These are phyloP conservation scores for Calycopis cecrops DNA, from an alignment of 1,140 invertebrate species.

Conservation along the genomic window DNA sequence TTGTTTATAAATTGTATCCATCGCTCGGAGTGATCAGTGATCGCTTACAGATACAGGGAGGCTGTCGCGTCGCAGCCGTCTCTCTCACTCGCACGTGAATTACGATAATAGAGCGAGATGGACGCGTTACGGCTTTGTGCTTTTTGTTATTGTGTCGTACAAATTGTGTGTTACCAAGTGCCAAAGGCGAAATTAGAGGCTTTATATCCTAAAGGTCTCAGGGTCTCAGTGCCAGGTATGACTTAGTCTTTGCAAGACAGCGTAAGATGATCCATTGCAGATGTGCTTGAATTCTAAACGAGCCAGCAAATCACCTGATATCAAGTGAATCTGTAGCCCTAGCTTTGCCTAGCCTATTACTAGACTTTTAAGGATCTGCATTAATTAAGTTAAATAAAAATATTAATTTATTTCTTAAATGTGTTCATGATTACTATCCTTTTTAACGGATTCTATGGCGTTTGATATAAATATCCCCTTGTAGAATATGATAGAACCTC, in stretches of 20 bases:
- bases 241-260: constrained; percentile 10
- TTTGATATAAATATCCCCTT: too few relatives aligned
- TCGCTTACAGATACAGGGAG: not conserved
- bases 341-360: too few relatives aligned
- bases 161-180: constrained; percentile 61
- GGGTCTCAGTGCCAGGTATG: constrained; percentile 79
- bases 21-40: not conserved
- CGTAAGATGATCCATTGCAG: not conserved
- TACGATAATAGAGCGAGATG: constrained; percentile 1
- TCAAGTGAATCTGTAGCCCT: too few relatives aligned
- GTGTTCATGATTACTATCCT: too few relatives aligned
- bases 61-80: not conserved
- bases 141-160: constrained; percentile 18
- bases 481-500: too few relatives aligned
- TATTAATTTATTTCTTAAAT: too few relatives aligned
- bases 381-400: too few relatives aligned
- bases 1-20: constrained; percentile 5
- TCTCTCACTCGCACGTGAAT: not conserved
- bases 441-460: too few relatives aligned
- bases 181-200: constrained; percentile 76
- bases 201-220: constrained; percentile 77
- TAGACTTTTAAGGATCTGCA: too few relatives aligned
- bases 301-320: too few relatives aligned
- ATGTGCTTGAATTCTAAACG: too few relatives aligned
- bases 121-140: constrained; percentile 14